These are phyloP conservation scores for Heliangelus exortis DNA, from an alignment of 2,797 vertebrate genomes.

Conservation along the genomic window DNA sequence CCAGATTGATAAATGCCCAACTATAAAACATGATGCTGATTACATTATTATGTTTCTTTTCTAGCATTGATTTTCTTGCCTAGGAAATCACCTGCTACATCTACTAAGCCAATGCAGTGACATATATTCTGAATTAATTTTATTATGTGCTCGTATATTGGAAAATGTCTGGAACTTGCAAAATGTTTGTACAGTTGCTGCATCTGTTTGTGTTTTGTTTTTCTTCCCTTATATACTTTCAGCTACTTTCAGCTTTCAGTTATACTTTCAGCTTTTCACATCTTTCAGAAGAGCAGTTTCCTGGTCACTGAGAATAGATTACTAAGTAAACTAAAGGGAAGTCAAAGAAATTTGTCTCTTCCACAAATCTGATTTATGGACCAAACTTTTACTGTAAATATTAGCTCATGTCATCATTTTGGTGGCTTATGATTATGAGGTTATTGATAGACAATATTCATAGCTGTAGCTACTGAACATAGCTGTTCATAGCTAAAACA, in stretches of 20 bases:
- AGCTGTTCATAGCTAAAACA: neutral
- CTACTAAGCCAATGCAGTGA: neutral
- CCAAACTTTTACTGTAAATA: neutral
- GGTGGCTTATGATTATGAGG: neutral
- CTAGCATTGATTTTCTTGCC: neutral
- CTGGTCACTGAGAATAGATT: neutral
- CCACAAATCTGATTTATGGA: neutral
- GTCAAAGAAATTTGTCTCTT: neutral
- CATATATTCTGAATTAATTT: neutral
- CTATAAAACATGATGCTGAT: neutral
- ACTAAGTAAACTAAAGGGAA: neutral
- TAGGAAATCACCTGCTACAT: neutral
- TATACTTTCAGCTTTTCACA: neutral
- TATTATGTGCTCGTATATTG: neutral
- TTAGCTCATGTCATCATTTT: neutral
- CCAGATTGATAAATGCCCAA: neutral
- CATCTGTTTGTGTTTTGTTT: neutral
- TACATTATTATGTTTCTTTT: fast-evolving
- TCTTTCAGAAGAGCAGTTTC: neutral
- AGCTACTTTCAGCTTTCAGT: neutral
- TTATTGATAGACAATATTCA: neutral
- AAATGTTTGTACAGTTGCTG: neutral
- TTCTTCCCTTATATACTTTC: neutral
- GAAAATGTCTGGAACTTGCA: neutral
- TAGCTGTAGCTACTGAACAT: neutral